Conservation (phyloP, 1,140 invertebrate genomes). For the Ruditapes philippinarum region DNA sequence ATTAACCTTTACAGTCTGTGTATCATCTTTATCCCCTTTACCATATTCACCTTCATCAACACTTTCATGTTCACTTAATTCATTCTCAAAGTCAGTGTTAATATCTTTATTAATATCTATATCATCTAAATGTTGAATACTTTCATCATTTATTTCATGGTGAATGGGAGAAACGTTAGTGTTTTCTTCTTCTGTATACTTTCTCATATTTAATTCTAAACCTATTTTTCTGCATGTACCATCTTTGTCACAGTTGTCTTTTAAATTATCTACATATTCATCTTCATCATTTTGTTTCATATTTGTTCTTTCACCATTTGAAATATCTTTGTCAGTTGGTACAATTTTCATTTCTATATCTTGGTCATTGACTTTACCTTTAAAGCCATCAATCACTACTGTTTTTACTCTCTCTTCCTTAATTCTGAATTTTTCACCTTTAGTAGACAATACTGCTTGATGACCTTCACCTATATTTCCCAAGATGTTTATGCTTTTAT, state of each 20-base stretch:
- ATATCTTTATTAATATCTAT: background rate
- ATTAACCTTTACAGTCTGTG: background rate
- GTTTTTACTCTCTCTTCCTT: constrained; percentile 27
- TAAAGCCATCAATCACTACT: constrained; percentile 5
- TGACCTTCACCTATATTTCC: constrained; percentile 27
- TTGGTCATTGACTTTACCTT: constrained; percentile 18
- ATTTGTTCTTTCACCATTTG: constrained; percentile 31
- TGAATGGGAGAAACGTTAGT: background rate
- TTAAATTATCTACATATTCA: background rate
- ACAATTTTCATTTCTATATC: background rate
- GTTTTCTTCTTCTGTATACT: constrained; percentile 48
- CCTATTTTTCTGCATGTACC: background rate
- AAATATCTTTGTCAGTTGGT: background rate
- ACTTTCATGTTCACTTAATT: constrained; percentile 7
- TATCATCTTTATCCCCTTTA: background rate
- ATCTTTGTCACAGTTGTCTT: constrained; percentile 18
- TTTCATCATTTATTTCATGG: constrained; percentile 1
- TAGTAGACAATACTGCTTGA: constrained; percentile 34
- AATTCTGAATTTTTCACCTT: constrained; percentile 30
- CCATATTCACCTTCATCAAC: background rate
- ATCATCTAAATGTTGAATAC: constrained; percentile 23
- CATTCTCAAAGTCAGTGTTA: background rate
- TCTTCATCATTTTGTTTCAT: too few species aligned
- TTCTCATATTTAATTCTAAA: constrained; percentile 51
- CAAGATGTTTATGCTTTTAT: background rate